A percentile compares a stretch with the other conserved stretches of the same genome.
Conservation (phyloP, 2,888 invertebrate genomes). For the Coelinius sp. region DNA sequence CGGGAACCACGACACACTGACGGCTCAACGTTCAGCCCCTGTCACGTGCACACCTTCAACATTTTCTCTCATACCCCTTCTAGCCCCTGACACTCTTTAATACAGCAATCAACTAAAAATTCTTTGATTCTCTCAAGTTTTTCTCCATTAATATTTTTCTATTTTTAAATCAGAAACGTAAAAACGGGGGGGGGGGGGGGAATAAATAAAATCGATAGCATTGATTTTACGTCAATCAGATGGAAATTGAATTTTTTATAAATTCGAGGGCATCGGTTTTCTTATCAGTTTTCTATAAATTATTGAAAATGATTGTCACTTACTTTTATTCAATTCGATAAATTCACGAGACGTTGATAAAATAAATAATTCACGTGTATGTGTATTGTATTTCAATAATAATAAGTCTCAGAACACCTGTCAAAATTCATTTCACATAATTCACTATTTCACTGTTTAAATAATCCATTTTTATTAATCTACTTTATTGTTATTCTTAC, state of each 20-base stretch:
- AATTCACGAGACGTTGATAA: not conserved
- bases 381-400: not conserved
- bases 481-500: too few relatives aligned
- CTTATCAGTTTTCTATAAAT: too few relatives aligned
- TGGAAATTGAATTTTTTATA: too few relatives aligned
- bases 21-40: slow-evolving; percentile 3
- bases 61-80: not conserved
- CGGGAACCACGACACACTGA: slow-evolving; percentile 24
- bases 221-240: too few relatives aligned
- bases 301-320: not conserved
- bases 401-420: not conserved
- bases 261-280: too few relatives aligned
- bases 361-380: not conserved
- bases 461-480: not conserved
- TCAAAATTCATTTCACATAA: slow-evolving; percentile 5
- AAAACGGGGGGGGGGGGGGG: too few relatives aligned
- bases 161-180: too few relatives aligned
- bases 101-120: too few relatives aligned
- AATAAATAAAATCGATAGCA: too few relatives aligned
- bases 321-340: not conserved
- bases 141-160: too few relatives aligned
- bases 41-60: slow-evolving; percentile 31
- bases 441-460: slow-evolving; percentile 19
- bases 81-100: slow-evolving; percentile 21
- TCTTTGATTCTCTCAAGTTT: too few relatives aligned